Percentiles rank a stretch among this genome's conserved stretches.
Conservation (phyloP, 2,888 invertebrate genomes). For the Camptogramma bilineatum region DNA sequence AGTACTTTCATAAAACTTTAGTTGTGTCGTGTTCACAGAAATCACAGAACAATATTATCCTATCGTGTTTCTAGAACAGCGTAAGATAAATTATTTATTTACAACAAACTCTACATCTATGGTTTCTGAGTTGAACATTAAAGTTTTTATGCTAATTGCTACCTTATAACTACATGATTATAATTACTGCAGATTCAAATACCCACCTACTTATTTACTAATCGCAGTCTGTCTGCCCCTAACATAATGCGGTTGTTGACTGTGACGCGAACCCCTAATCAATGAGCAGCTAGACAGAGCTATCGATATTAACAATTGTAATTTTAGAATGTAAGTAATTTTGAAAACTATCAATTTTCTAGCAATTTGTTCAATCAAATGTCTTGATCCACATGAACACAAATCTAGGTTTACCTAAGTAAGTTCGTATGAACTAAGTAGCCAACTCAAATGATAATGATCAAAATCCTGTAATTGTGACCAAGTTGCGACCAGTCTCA, state of each 20-base stretch:
- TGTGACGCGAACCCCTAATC: conserved; percentile 35
- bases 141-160: background rate
- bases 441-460: no score
- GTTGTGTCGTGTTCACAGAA: no score
- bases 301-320: background rate
- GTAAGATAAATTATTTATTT: conserved; percentile 28
- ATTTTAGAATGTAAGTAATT: background rate
- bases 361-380: no score
- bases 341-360: background rate
- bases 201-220: background rate
- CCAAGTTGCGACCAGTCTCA: no score
- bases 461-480: no score
- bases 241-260: conserved; percentile 31
- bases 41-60: no score
- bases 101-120: conserved; percentile 5
- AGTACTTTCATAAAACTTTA: conserved; percentile 69
- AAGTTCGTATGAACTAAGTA: background rate
- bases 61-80: conserved; percentile 17
- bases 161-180: background rate
- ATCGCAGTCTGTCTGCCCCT: background rate
- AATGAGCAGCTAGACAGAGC: conserved; percentile 2
- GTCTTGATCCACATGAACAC: background rate
- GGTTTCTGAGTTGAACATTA: background rate
- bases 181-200: background rate
- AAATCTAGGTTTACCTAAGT: background rate